Evolutionary conservation across 2,888 invertebrate genomes (phyloP).

Genomic region (Standfussiana lucernea): DNA sequence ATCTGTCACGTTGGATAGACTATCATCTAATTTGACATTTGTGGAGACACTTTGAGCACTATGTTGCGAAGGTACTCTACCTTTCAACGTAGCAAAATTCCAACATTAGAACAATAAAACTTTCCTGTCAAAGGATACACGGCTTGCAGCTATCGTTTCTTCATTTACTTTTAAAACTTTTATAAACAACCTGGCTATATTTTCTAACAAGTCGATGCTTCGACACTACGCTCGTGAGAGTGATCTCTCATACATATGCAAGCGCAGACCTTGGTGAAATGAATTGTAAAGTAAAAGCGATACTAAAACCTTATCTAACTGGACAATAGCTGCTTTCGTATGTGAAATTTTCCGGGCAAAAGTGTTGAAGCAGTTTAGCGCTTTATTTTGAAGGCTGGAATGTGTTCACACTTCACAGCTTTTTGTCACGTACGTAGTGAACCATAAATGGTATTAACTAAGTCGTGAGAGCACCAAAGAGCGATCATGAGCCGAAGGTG

Average conservation of each 20-base stretch:
- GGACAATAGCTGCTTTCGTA: slow-evolving; percentile 51
- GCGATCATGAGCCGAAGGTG: background rate
- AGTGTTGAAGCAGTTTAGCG: slow-evolving; percentile 16
- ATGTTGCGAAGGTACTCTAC: too few species aligned
- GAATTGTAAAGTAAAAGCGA: slow-evolving; percentile 56
- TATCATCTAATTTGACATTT: background rate
- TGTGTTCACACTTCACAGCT: background rate
- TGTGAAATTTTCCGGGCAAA: slow-evolving; percentile 45
- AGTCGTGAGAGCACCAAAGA: background rate
- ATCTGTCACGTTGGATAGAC: background rate
- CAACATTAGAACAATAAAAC: background rate
- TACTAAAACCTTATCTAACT: slow-evolving; percentile 56
- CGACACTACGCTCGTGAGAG: slow-evolving; percentile 37
- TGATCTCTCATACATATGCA: slow-evolving; percentile 50
- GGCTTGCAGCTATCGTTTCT: background rate
- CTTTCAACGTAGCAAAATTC: too few species aligned
- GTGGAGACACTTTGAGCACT: background rate
- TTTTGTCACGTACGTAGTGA: background rate
- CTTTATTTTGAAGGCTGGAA: slow-evolving; percentile 14
- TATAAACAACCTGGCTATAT: background rate
- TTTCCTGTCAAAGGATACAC: background rate
- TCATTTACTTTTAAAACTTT: background rate
- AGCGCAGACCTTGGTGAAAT: slow-evolving; percentile 32
- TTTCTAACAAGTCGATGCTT: slow-evolving; percentile 15
- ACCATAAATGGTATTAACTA: background rate